A percentile compares a stretch with the other conserved stretches of the same genome.
phyloP scores from a whole-genome alignment of 2,888 invertebrate genomes.

The Drosophila meridiana region DNA sequence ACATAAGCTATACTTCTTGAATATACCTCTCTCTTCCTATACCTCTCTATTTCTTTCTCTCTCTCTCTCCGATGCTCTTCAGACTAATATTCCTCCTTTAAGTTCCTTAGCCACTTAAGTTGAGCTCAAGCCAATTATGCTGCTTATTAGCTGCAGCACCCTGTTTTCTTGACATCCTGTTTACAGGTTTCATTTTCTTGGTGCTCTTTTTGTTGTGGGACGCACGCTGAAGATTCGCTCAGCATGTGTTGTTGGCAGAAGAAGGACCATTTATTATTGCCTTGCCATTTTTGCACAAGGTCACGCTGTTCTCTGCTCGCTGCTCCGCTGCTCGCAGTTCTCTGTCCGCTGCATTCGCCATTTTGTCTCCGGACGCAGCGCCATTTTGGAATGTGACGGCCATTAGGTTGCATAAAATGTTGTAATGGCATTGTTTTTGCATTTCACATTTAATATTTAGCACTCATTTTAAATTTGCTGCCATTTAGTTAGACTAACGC shows the following conservation, averaged over 20 bases:
- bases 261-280: constrained; percentile 55
- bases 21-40: no score
- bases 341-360: constrained; percentile 23
- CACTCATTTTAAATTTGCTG: constrained; percentile 1
- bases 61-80: background rate
- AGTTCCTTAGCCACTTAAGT: background rate
- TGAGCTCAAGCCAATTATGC: background rate
- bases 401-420: constrained; percentile 54
- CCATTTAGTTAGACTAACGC: constrained; percentile 10
- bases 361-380: constrained; percentile 36
- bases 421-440: constrained; percentile 27
- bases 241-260: constrained; percentile 56
- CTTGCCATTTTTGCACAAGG: constrained; percentile 44
- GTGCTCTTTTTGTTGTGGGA: constrained; percentile 7
- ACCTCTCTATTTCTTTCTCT: background rate
- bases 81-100: no score
- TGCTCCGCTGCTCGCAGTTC: background rate
- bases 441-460: constrained; percentile 27
- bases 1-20: no score
- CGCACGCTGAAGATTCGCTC: constrained; percentile 18
- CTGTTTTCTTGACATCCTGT: constrained; percentile 5
- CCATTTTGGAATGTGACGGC: constrained; percentile 48
- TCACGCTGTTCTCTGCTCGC: constrained; percentile 30
- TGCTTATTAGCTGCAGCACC: background rate
- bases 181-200: background rate